Evolutionary conservation across 2,113 vertebrate species (phyloP), one percentile per base, ranked within the genome.

Genomic region (Labeo rohita): DNA sequence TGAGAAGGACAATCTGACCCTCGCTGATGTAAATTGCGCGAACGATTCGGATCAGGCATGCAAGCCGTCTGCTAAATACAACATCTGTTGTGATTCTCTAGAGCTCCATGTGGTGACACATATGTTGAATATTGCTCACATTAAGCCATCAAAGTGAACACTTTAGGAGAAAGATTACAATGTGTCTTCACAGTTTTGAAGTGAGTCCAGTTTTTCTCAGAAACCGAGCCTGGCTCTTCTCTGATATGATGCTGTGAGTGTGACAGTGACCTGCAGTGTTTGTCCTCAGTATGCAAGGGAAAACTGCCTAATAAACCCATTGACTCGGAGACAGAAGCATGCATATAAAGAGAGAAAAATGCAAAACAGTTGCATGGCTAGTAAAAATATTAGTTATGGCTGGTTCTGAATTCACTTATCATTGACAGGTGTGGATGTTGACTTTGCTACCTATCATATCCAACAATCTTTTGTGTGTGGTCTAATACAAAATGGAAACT

Each of bases 101-200:
- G 7, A 34, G 50, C 75, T 75, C 73, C 21, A 76, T 50, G 36
- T 76, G 73, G 47, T 18, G 72, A 49, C 72, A 74, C 45, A 49
- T 4, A 13, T 76, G 47, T 76, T 76, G 23, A 50, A 50, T 72
- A 72, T 72, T 21, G 8, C 47, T 76, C 73, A 23, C 47, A 76
- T 76, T 76, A 76, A 49, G 68, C 36, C 68, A 45, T 45, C 36
- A 45, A 72, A 72, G 68, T 72, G 18, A 72, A 72, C 68, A 72
- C 43, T 45, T 72, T 45, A 10, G 8, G 39, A 43, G 68, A 72
- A 72, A 18, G 18, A 72, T 21, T 8, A 63, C 56, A n/a, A 61
- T 11, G n/a, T 23, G 59, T 63, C n/a, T 63, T 23, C 59, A 18
- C 4, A 72, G 8, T 45, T 45, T 45, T 72, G 36, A 72, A 45